These are phyloP conservation scores for Ciconia boyciana DNA, from an alignment of 2,113 vertebrate species.

Conservation along the genomic window DNA sequence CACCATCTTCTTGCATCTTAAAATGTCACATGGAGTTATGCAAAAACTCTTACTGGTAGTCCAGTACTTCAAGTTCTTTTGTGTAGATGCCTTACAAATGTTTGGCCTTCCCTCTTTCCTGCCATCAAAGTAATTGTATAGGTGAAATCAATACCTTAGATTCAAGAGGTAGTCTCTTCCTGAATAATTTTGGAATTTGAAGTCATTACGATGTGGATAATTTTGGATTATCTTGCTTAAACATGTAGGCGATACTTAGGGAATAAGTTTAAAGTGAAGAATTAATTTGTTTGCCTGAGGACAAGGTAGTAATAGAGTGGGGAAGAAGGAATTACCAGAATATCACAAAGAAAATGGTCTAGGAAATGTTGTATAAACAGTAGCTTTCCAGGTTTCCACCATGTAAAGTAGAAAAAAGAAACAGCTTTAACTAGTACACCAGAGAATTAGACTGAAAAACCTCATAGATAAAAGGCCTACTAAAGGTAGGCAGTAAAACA, in stretches of 20 bases:
- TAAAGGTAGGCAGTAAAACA: neutral
- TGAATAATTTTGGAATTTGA: neutral
- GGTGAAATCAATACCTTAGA: neutral
- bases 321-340: neutral
- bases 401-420: neutral
- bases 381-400: neutral
- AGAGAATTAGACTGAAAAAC: neutral
- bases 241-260: neutral
- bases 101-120: neutral
- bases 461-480: neutral
- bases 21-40: neutral
- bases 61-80: neutral
- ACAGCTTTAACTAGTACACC: neutral
- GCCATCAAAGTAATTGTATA: neutral
- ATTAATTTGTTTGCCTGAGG: neutral
- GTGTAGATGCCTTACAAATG: neutral
- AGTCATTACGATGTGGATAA: neutral
- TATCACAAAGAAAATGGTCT: neutral
- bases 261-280: neutral
- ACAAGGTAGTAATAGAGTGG: neutral
- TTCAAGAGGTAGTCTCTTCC: neutral
- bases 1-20: neutral
- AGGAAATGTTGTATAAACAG: neutral
- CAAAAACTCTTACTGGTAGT: neutral
- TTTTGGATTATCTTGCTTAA: neutral